Evolutionary conservation across 2,113 vertebrate genomes (phyloP).

Genomic region (Felis catus): F.catus_Fca126_mat1.0 CM031424.1:65240001-65240500

Average conservation of each 20-base stretch:
- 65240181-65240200: background rate
- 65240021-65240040: conserved; percentile 6
- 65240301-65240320: background rate
- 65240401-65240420: background rate
- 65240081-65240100: background rate
- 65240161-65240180: background rate
- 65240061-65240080: background rate
- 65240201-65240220: background rate
- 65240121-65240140: background rate
- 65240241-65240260: background rate
- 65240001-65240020: background rate
- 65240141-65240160: background rate
- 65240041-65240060: background rate
- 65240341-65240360: conserved; percentile 38
- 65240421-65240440: background rate
- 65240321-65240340: background rate
- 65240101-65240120: background rate
- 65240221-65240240: conserved; percentile 13
- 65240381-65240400: background rate
- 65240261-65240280: background rate
- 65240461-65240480: conserved; percentile 48
- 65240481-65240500: background rate
- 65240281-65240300: conserved; percentile 7
- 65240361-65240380: background rate
- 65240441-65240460: background rate